These are phyloP conservation scores for Stegostoma tigrinum DNA, from an alignment of 2,113 vertebrate species.

Conservation along the genomic window DNA sequence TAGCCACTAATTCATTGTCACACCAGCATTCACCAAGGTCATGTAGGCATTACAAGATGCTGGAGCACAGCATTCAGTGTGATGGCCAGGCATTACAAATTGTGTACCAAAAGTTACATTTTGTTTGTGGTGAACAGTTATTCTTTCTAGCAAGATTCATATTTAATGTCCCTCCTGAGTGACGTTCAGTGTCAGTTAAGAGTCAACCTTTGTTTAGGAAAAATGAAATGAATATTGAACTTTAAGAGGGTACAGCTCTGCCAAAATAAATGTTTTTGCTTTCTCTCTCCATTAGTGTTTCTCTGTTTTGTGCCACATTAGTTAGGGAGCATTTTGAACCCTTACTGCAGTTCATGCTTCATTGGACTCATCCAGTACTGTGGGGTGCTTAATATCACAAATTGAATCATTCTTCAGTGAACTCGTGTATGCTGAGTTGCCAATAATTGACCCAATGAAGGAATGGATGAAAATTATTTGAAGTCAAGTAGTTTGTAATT, in stretches of 20 bases:
- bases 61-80: too few species aligned
- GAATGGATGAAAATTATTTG: background rate
- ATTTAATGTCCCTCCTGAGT: background rate
- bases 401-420: too few species aligned
- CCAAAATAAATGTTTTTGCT: background rate
- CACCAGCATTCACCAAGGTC: too few species aligned
- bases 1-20: too few species aligned
- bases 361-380: background rate
- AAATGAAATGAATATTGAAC: background rate
- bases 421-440: background rate
- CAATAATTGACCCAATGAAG: background rate
- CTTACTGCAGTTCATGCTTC: background rate
- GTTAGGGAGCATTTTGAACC: background rate
- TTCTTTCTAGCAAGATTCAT: background rate
- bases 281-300: background rate
- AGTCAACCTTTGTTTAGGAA: background rate
- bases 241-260: background rate
- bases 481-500: background rate
- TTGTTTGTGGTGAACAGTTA: too few species aligned
- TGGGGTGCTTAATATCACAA: too few species aligned
- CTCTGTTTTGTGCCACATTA: background rate
- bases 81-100: too few species aligned
- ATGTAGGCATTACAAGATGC: too few species aligned
- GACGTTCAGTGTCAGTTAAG: background rate
- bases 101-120: too few species aligned